phyloP scores from a whole-genome alignment of 2,113 vertebrate genomes.

The Nothocercus nigrocapillus region DNA sequence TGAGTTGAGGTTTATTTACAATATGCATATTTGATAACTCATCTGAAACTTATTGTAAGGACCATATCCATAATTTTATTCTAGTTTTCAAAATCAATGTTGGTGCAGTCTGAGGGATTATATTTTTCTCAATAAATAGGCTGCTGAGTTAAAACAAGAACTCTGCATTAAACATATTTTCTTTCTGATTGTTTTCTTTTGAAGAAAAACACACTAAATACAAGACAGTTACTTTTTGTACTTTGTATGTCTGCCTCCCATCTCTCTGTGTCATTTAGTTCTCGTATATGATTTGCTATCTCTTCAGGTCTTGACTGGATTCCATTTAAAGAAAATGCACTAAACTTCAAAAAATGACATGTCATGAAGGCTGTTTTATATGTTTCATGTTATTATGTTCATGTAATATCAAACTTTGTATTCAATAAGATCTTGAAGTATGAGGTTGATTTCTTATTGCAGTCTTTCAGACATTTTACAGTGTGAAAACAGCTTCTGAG shows the following conservation, averaged over 20 bases:
- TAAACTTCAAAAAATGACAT: background rate
- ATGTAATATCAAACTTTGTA: background rate
- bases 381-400: background rate
- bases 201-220: background rate
- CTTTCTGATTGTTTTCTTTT: background rate
- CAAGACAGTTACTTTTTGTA: background rate
- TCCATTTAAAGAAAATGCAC: background rate
- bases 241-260: background rate
- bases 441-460: conserved; percentile 42
- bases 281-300: background rate
- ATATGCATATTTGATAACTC: background rate
- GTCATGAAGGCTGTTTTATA: background rate
- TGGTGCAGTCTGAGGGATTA: background rate
- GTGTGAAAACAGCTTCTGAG: background rate
- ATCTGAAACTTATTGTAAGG: background rate
- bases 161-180: background rate
- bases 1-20: background rate
- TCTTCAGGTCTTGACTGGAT: background rate
- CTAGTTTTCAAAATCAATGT: background rate
- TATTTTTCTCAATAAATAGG: background rate
- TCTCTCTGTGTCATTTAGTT: background rate
- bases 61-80: background rate
- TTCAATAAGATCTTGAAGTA: conserved; percentile 34
- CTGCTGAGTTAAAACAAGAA: background rate
- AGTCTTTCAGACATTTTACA: conserved; percentile 31